A percentile compares a stretch with the other conserved stretches of the same genome.
Evolutionary conservation across 2,113 vertebrate genomes (phyloP).

Genomic region (Sitta europaea): DNA sequence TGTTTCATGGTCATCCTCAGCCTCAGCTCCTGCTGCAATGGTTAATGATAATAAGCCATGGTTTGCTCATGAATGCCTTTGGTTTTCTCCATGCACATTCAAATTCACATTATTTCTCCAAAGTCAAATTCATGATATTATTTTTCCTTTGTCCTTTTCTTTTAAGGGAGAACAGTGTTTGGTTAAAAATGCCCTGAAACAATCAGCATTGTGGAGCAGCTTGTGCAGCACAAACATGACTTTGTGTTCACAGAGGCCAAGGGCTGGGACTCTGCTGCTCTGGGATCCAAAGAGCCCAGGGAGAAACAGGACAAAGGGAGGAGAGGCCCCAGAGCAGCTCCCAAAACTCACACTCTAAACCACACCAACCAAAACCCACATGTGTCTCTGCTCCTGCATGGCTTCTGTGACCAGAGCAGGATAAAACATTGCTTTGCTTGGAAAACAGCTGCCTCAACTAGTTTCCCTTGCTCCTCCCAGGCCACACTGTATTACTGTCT

Average conservation of each 20-base stretch:
- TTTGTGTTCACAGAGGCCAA: neutral
- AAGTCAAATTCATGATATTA: neutral
- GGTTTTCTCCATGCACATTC: neutral
- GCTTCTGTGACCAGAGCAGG: neutral
- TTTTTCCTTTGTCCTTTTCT: neutral
- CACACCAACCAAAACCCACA: neutral
- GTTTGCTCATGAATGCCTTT: neutral
- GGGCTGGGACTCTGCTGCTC: neutral
- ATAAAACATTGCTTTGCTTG: neutral
- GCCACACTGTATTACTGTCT: neutral
- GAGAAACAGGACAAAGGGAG: neutral
- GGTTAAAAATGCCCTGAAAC: neutral
- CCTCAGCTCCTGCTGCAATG: neutral
- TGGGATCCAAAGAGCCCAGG: neutral
- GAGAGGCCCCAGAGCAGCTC: neutral
- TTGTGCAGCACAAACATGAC: slow-evolving; percentile 19
- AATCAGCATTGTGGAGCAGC: slow-evolving; percentile 26
- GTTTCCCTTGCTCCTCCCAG: neutral
- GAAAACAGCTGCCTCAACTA: neutral
- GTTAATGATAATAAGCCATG: neutral
- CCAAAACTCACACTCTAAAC: neutral
- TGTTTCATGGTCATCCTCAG: neutral
- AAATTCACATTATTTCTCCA: neutral
- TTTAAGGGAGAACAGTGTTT: neutral
- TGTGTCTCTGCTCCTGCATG: neutral